Evolutionary conservation across 2,113 vertebrate species (phyloP).

Genomic region (Rana temporaria): DNA sequence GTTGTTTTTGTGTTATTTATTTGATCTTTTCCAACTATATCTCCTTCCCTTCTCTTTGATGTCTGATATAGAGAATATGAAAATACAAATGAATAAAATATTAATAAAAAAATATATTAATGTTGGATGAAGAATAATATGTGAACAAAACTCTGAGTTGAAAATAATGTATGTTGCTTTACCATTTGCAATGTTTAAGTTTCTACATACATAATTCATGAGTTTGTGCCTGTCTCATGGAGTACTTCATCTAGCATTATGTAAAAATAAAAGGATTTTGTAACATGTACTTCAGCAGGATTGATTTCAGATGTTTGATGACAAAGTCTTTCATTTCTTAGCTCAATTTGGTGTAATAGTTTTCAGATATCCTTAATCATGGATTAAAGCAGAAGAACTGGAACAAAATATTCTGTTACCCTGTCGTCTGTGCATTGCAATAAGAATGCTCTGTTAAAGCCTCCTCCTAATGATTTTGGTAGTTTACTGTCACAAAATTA

Average conservation of each 20-base stretch:
- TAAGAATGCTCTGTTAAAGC: too few species aligned
- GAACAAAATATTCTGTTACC: too few species aligned
- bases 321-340: slow-evolving; percentile 31
- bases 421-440: too few species aligned
- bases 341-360: slow-evolving; percentile 26
- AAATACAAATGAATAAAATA: neutral
- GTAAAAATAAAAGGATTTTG: slow-evolving; percentile 26
- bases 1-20: too few species aligned
- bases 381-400: slow-evolving; percentile 26
- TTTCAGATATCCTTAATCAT: slow-evolving; percentile 40
- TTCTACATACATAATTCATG: slow-evolving; percentile 26
- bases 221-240: neutral
- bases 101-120: neutral
- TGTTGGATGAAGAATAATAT: neutral
- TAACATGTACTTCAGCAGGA: slow-evolving; percentile 16
- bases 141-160: neutral
- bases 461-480: too few species aligned
- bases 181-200: slow-evolving; percentile 1
- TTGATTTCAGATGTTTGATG: slow-evolving; percentile 41
- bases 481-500: too few species aligned
- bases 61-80: neutral
- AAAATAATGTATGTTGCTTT: slow-evolving; percentile 2
- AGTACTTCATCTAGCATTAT: slow-evolving; percentile 15
- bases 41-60: too few species aligned
- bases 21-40: too few species aligned